Base-by-base conservation (phyloP, 2,888 invertebrate species). In the Heterodera filipjevi region DNA sequence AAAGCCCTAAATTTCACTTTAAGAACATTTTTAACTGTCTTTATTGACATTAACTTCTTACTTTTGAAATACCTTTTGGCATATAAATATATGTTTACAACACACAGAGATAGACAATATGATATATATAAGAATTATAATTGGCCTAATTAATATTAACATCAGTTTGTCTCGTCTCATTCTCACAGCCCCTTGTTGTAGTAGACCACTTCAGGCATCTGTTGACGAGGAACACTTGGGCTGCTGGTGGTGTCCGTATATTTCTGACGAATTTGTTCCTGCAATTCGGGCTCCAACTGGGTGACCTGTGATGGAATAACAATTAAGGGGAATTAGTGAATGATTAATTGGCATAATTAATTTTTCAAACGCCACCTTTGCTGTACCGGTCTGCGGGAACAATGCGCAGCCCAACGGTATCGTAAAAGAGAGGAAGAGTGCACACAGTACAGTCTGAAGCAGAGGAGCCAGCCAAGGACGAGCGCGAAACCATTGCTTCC, bases 331-430 rank as follows among this genome's bases (percentile, higher is more conserved):
- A 35, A 27, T 22, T 35, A 16, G 14, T 27, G 19, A 12, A 53
- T 32, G n/a, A 39, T 49, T 27, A 35, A 12, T 49, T 35, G 2
- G 10, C 1, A 59, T 1, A 77, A 30, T 22, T 33, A 76, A 46
- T 27, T n/a, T 59, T 27, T 8, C 6, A 59, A n/a, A 2, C 2
- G 3, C 22, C 22, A 82, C 83, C 71, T 84, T 80, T 49, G 87
- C 81, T 22, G 86, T 81, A 12, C 85, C 84, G 75, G 81, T 79
- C 78, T 99, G 98, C 70, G 95, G 94, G 90, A 98, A 99, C 81
- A 97, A 91, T 16, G 98, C 99, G 91, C 98, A 99, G 86, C 95
- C 95, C 83, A 98, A 90, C 0, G 99, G 99, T 8, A 98, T 99
- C 14, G 97, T 95, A 90, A 98, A 94, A 0, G 94, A 93, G 59